Evolutionary conservation across 2,888 invertebrate species (phyloP).

Genomic region (Dinocampus coccinellae): DNA sequence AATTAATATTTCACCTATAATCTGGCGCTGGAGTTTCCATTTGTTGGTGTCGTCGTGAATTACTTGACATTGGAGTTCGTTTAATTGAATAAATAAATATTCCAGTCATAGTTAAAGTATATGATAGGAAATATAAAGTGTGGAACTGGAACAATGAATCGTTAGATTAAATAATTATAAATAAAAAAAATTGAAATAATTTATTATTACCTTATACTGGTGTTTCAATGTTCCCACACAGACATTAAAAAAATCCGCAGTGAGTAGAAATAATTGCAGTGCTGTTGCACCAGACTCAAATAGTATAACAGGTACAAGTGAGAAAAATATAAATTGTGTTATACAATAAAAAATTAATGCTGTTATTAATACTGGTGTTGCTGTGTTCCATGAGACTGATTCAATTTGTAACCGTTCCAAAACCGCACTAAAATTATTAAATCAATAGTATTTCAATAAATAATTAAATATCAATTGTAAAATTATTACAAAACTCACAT

Average conservation of each 20-base stretch:
- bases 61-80: slow-evolving; percentile 72
- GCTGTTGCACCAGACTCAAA: slow-evolving; percentile 85
- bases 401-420: slow-evolving; percentile 80
- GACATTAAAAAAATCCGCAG: slow-evolving; percentile 88
- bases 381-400: slow-evolving; percentile 72
- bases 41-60: slow-evolving; percentile 62
- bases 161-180: slow-evolving; percentile 5
- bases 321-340: slow-evolving; percentile 82
- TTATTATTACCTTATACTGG: slow-evolving; percentile 78
- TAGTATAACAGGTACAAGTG: slow-evolving; percentile 81
- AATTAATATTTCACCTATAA: slow-evolving; percentile 58
- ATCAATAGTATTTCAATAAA: neutral
- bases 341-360: slow-evolving; percentile 76
- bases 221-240: slow-evolving; percentile 85
- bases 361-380: slow-evolving; percentile 73
- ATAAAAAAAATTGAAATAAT: neutral
- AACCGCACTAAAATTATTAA: slow-evolving; percentile 69
- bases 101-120: slow-evolving; percentile 81
- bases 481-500: slow-evolving; percentile 73
- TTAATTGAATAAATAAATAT: slow-evolving; percentile 77
- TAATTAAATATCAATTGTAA: neutral
- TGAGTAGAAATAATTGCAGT: slow-evolving; percentile 84
- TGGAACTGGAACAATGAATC: slow-evolving; percentile 77
- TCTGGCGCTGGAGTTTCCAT: slow-evolving; percentile 64
- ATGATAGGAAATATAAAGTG: slow-evolving; percentile 84